Conservation (phyloP, 1,140 invertebrate species). For the Eueides isabella region DNA sequence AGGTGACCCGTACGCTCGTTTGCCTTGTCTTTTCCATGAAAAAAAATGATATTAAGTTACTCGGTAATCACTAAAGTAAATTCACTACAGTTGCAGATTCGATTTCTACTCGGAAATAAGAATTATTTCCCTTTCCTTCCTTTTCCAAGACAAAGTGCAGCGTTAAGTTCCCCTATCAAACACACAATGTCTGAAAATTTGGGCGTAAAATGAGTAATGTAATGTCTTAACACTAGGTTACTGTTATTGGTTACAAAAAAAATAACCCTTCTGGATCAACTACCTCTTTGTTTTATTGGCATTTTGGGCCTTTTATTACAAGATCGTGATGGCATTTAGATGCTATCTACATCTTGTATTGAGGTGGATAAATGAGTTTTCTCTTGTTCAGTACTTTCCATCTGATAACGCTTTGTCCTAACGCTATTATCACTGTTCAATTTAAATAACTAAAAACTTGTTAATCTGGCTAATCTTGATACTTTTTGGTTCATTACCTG, state of each 20-base stretch:
- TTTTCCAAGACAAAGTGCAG: too few species aligned
- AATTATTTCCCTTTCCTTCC: too few species aligned
- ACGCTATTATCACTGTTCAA: slow-evolving; percentile 21
- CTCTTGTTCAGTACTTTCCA: slow-evolving; percentile 38
- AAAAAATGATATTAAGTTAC: too few species aligned
- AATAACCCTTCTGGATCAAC: slow-evolving; percentile 29
- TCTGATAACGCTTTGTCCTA: slow-evolving; percentile 36
- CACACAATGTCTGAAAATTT: too few species aligned
- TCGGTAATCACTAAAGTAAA: too few species aligned
- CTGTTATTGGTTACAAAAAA: too few species aligned
- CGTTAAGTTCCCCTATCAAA: too few species aligned
- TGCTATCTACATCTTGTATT: slow-evolving; percentile 66
- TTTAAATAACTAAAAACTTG: slow-evolving; percentile 33
- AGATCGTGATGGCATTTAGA: slow-evolving; percentile 67
- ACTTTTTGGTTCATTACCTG: neutral
- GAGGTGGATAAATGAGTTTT: slow-evolving; percentile 73
- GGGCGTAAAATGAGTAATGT: neutral
- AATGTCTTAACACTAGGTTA: neutral
- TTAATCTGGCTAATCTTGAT: slow-evolving; percentile 5
- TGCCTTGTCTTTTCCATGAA: too few species aligned
- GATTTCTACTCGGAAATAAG: too few species aligned
- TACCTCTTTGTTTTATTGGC: slow-evolving; percentile 46
- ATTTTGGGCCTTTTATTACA: slow-evolving; percentile 67
- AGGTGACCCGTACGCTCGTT: too few species aligned
- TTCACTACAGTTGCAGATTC: too few species aligned